Evolutionary conservation across 2,888 invertebrate genomes (phyloP).

Genomic region (Ypsolopha sequella): DNA sequence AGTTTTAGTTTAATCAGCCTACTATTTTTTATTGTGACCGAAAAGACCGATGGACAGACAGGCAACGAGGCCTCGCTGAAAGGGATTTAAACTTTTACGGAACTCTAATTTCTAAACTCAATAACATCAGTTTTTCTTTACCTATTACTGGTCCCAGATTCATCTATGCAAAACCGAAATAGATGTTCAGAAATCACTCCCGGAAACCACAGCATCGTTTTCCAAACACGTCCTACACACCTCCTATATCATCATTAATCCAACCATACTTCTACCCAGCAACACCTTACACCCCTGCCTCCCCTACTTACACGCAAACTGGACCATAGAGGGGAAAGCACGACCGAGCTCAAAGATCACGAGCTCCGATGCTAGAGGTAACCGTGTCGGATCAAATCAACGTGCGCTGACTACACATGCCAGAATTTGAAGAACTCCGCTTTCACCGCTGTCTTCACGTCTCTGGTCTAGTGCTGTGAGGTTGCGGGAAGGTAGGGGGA

Average conservation of each 20-base stretch:
- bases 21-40: no score
- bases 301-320: no score
- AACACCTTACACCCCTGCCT: no score
- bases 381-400: slow-evolving; percentile 49
- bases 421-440: slow-evolving; percentile 23
- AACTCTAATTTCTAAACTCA: no score
- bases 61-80: no score
- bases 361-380: slow-evolving; percentile 19
- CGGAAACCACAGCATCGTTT: neutral
- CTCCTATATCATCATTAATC: slow-evolving; percentile 52
- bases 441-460: neutral
- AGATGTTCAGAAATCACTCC: neutral
- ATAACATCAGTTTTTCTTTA: no score
- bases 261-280: neutral
- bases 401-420: slow-evolving; percentile 16
- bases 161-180: no score
- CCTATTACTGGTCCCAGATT: no score
- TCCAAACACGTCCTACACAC: slow-evolving; percentile 14
- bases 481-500: slow-evolving; percentile 13
- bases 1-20: no score
- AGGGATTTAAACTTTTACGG: no score
- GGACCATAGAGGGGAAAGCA: no score
- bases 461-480: slow-evolving; percentile 6
- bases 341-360: slow-evolving; percentile 18
- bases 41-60: no score